These are phyloP conservation scores for Girardinichthys multiradiatus DNA, from an alignment of 2,113 vertebrate genomes.

Conservation along the genomic window DNA sequence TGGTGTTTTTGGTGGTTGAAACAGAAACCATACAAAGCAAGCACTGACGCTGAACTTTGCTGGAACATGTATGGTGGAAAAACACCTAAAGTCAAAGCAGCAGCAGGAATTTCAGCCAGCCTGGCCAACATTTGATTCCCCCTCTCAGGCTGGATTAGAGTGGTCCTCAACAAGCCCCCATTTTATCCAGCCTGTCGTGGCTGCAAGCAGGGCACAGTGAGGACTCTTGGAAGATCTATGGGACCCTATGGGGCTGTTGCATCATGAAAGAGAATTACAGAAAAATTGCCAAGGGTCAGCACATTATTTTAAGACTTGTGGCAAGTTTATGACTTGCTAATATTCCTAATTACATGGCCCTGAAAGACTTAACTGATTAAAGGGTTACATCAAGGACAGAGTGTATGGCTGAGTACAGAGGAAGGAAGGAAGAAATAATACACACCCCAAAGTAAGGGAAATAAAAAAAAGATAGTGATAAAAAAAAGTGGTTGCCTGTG, in stretches of 20 bases:
- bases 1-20: neutral
- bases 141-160: slow-evolving; percentile 40
- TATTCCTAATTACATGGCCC: slow-evolving; percentile 99
- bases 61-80: neutral
- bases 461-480: slow-evolving; percentile 63
- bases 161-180: slow-evolving; percentile 46
- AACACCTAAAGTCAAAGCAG: slow-evolving; percentile 22
- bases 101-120: slow-evolving; percentile 54
- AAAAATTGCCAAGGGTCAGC: slow-evolving; percentile 98
- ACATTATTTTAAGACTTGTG: slow-evolving; percentile 99
- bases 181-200: slow-evolving; percentile 49
- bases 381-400: slow-evolving; percentile 84
- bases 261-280: slow-evolving; percentile 97
- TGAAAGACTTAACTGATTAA: slow-evolving; percentile 99
- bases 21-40: neutral
- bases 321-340: slow-evolving; percentile 99
- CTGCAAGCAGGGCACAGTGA: slow-evolving; percentile 82
- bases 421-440: slow-evolving; percentile 40
- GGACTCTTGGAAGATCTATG: slow-evolving; percentile 89
- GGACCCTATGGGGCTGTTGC: slow-evolving; percentile 94
- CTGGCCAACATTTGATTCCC: slow-evolving; percentile 52
- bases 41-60: neutral
- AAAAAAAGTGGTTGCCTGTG: slow-evolving; percentile 84
- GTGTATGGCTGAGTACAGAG: slow-evolving; percentile 28
- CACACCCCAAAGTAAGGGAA: slow-evolving; percentile 61